phyloP scores from a whole-genome alignment of 1,140 invertebrate genomes.

The Oreohelix idahoensis region DNA sequence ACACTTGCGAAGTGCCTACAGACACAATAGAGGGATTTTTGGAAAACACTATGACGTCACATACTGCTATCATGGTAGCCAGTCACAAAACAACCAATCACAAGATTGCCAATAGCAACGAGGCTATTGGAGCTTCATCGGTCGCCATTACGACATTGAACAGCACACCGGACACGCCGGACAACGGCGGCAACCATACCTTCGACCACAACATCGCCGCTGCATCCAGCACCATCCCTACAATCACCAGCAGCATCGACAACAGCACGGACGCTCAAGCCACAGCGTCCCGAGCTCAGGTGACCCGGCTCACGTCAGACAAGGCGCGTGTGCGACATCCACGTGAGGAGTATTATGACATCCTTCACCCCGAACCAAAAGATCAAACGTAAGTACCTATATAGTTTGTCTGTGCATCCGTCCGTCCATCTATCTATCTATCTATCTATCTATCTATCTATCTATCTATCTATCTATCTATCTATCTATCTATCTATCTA shows the following conservation, averaged over 20 bases:
- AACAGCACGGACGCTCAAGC: not conserved
- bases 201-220: not conserved
- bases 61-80: not conserved
- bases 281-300: not conserved
- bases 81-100: conserved; percentile 23
- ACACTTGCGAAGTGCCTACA: not conserved
- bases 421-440: not conserved
- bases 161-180: not conserved
- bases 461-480: not conserved
- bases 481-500: too few species aligned
- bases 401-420: not conserved
- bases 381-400: conserved; percentile 23
- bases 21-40: not conserved
- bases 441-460: not conserved
- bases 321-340: not conserved
- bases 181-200: not conserved
- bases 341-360: conserved; percentile 12
- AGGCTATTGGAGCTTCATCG: not conserved
- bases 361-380: conserved; percentile 17
- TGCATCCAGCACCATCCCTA: not conserved
- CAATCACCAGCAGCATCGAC: not conserved
- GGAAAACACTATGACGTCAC: conserved; percentile 27
- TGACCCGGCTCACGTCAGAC: not conserved
- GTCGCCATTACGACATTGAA: not conserved
- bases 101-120: conserved; percentile 3